Evolutionary conservation across 1,140 invertebrate species (phyloP).

Genomic region (Meloidogyne floridensis): DNA sequence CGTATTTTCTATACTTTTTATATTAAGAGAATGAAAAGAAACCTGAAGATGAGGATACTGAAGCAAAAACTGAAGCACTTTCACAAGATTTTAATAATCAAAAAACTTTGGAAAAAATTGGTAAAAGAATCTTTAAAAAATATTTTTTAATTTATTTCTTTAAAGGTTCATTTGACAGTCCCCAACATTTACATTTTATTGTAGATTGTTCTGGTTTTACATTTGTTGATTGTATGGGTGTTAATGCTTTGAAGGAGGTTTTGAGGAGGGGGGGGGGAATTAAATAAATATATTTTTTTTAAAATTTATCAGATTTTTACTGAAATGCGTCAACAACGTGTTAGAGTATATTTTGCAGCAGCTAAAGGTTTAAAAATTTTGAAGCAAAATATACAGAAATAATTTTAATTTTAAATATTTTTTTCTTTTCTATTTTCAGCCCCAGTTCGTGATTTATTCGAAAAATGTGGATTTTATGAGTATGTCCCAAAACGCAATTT

Average conservation of each 20-base stretch:
- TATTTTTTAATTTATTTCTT: conserved; percentile 28
- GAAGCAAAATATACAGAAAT: background rate
- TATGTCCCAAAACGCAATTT: conserved; percentile 60
- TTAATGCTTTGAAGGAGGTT: conserved; percentile 62
- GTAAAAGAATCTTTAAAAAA: background rate
- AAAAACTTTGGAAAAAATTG: conserved; percentile 11
- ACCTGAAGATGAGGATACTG: background rate
- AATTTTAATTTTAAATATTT: background rate
- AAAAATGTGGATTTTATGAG: conserved; percentile 53
- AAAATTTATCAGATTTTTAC: conserved; percentile 45
- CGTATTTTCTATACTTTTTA: background rate
- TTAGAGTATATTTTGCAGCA: conserved; percentile 62
- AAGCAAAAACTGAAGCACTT: background rate
- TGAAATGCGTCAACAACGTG: conserved; percentile 44
- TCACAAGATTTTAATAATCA: background rate
- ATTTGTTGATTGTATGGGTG: conserved; percentile 65
- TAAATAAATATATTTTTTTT: conserved; percentile 21
- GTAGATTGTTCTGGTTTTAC: conserved; percentile 66
- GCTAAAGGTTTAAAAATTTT: conserved; percentile 47
- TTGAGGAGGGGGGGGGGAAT: too few species aligned
- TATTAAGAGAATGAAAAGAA: background rate
- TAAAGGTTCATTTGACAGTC: conserved; percentile 36
- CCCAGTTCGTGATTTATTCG: conserved; percentile 60
- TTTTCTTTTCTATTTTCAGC: conserved; percentile 33
- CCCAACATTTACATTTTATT: conserved; percentile 56